Base-by-base conservation (phyloP, 1,140 invertebrate genomes). In the Hylyphantes graminicola region DNA sequence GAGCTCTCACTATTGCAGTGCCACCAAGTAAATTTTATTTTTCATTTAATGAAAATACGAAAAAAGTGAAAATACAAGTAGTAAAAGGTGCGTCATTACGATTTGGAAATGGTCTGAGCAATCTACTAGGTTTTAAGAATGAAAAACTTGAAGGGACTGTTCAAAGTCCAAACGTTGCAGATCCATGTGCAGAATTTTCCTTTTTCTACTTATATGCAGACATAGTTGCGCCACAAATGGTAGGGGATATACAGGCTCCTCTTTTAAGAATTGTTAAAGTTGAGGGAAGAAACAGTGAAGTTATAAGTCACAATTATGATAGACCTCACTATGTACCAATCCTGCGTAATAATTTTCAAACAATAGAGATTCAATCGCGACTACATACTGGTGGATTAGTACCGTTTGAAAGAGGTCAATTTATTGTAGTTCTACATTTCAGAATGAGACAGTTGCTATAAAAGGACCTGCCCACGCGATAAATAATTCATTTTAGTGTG, bases 331-430 rank as follows among this genome's bases (percentile, higher is more conserved):
- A 80, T 17, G 13, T 55, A 15, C 54, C 77, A 7, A 51, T 80
- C 8, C 2, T 61, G 2, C 17, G 53, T 9, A 12, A 80, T 6
- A 4, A 54, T 17, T 80, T 80, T 61, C 65, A 72, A 54, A 61
- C 67, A 5, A 59, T 81, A 8, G 17, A 81, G 70, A 50, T 81
- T 9, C 12, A 19, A 9, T 10, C 72, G 0, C 35, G 63, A 19
- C 7, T 61, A 3, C 15, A 70, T 59, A 21, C 67, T 15, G 67
- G 78, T 0, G 21, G 61, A 21, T 59, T 61, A 50, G 61, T 80
- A 70, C 54, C 65, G 0, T 70, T 81, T 21, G 78, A 81, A 81
- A 59, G 64, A 11, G 67, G 78, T 17, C 70, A 19, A 72, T 65
- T 81, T 7, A 59, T 81, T 12, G 21, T 53, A 3, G 57, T 35